Evolutionary conservation across 2,888 invertebrate species (phyloP).

Genomic region (Cryptocephalus moraei): DNA sequence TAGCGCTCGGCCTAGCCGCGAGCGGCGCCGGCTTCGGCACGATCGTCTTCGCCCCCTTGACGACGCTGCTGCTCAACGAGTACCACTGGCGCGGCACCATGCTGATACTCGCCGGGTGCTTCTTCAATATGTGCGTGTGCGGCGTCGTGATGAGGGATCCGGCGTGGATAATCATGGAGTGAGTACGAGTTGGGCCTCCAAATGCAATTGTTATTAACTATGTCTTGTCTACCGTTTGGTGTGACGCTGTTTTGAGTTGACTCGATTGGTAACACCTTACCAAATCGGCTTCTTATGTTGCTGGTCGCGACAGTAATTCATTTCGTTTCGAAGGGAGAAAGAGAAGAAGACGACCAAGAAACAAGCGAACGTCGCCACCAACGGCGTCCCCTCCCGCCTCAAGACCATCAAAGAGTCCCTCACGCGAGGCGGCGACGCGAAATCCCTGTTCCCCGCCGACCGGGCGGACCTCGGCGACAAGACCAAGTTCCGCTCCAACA

Average conservation of each 20-base stretch:
- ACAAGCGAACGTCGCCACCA: conserved; percentile 2
- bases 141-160: conserved; percentile 83
- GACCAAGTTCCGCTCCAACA: conserved; percentile 54
- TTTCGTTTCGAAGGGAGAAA: conserved; percentile 16
- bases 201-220: no score
- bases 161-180: conserved; percentile 64
- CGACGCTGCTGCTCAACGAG: conserved; percentile 63
- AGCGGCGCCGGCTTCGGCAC: conserved; percentile 87
- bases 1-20: conserved; percentile 80
- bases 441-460: conserved; percentile 44
- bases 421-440: conserved; percentile 58
- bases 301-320: not conserved
- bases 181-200: conserved; percentile 1
- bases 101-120: conserved; percentile 69
- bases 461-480: conserved; percentile 23
- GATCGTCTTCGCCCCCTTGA: conserved; percentile 77
- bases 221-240: no score
- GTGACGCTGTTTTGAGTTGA: no score
- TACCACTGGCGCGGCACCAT: conserved; percentile 80
- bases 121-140: conserved; percentile 76
- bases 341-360: not conserved
- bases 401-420: conserved; percentile 58
- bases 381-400: conserved; percentile 26
- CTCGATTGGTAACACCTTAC: no score
- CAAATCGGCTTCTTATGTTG: no score